Evolutionary conservation across 2,888 invertebrate genomes (phyloP).

Genomic region (Caenorhabditis doughertyi): DNA sequence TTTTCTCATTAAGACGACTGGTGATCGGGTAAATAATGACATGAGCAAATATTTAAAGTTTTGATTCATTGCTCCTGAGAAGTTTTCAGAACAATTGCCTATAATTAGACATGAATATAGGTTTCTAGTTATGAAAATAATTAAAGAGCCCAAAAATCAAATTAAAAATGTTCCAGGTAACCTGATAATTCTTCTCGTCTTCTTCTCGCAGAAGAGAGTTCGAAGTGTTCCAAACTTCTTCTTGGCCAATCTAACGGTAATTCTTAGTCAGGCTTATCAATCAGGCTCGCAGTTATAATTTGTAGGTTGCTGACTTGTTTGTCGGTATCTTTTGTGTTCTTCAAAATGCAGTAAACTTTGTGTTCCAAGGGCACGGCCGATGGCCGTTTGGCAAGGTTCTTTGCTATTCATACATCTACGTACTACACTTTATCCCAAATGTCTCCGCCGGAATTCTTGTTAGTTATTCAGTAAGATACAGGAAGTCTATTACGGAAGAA

Average conservation of each 20-base stretch:
- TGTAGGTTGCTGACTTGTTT: slow-evolving; percentile 90
- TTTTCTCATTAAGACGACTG: slow-evolving; percentile 38
- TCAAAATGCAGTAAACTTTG: slow-evolving; percentile 88
- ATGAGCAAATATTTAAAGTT: slow-evolving; percentile 30
- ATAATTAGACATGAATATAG: background rate
- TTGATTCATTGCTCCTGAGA: background rate
- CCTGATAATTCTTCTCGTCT: slow-evolving; percentile 91
- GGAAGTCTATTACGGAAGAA: background rate
- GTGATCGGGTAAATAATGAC: slow-evolving; percentile 18
- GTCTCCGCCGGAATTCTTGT: slow-evolving; percentile 93
- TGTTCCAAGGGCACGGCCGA: slow-evolving; percentile 74
- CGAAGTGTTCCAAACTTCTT: slow-evolving; percentile 94
- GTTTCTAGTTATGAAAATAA: too few species aligned
- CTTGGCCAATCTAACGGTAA: slow-evolving; percentile 89
- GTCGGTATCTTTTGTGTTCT: slow-evolving; percentile 94
- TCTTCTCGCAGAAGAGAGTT: slow-evolving; percentile 89
- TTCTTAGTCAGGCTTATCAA: background rate
- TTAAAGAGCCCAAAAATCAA: too few species aligned
- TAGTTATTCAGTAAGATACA: slow-evolving; percentile 79
- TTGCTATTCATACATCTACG: slow-evolving; percentile 94
- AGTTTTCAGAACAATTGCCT: background rate
- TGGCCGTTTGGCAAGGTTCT: slow-evolving; percentile 87
- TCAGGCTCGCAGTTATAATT: background rate
- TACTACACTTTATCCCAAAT: slow-evolving; percentile 90
- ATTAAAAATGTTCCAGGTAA: slow-evolving; percentile 87